Base-by-base conservation (phyloP, 2,888 invertebrate species). In the Phyto melanocephala region DNA sequence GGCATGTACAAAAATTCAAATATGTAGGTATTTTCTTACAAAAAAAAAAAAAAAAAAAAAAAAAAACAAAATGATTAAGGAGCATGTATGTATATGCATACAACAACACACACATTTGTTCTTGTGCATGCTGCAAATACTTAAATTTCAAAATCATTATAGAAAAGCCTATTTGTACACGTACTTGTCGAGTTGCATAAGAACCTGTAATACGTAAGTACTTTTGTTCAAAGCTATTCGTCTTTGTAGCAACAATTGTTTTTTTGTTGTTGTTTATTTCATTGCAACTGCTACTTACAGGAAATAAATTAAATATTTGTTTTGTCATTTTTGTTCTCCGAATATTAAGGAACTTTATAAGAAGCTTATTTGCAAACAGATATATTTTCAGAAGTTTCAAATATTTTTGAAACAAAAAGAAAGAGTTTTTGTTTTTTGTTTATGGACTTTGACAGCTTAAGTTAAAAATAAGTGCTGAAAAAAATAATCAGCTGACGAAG, bases 161-260 rank as follows among this genome's bases (percentile, higher is more conserved):
- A 28, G 54, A 63, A 63, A 60, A n/a, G 80, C 67, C 77, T 52
- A 62, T 67, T 71, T 58, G 45, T 82, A 47, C 68, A 76, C 84
- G 77, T 84, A 84, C 80, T 82, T 78, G 81, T 76, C 81, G 81
- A 81, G 84, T 80, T 85, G 45, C 47, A 11, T 17, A 40, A 50
- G 24, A 63, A 71, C 52, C 50, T 54, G 58, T 47, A 79, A 72
- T 60, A 52, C 67, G 52, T 22, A 54, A 74, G 63, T 63, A 68
- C 54, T 60, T 56, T n/a, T 47, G n/a, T 20, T 33, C 11, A 28
- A 42, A 33, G 7, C 17, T 68, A 54, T 50, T 60, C 45, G 76
- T 37, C 28, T 77, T 42, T 68, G 4, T 11, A 42, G 15, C 24
- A 28, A 15, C 24, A 42, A 28, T 1, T 6, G 0, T 2, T 11